Base-by-base conservation (phyloP, 1,140 invertebrate species). In the Heliconius congener region DNA sequence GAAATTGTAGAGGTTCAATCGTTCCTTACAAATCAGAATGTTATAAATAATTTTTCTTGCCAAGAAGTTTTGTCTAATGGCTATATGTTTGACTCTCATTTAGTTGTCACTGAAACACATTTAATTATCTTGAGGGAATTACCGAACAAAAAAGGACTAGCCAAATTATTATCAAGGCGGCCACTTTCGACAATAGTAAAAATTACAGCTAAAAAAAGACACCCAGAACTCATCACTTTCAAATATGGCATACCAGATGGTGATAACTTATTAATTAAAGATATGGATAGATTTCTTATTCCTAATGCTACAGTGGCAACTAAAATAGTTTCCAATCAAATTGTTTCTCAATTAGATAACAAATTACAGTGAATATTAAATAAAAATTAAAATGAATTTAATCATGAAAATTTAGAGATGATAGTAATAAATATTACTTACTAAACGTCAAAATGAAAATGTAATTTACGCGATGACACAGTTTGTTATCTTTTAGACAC, bases 211-310 rank as follows among this genome's bases (percentile, higher is more conserved):
- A 98, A 98, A 90, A 99, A 99, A 91, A 96, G 97, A 77, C 97
- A 98, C 93, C 98, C 98, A 0, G 98, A 99, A 92, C 94, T 99
- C 79, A 99, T 99, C 80, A 99, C 99, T 5, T 99, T 99, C 90
- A 99, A 99, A 92, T 99, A 99, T 89, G 98, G 98, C 19, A 96
- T 96, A 42, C 96, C 96, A 72, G 96, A 96, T 86, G 97, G 97
- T 42, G 97, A 97, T 79, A 96, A 96, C 34, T 93, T 97, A 73
- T 94, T 96, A 42, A 97, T 98, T 74, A 95, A 94, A 85, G 98
- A 99, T 92, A 97, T 98, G 96, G 98, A 99, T 95, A 96, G 97
- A 82, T 98, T 99, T 95, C 95, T 98, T 74, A 99, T 99, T 88
- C 98, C 98, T 18, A 97, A 98, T 90, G 98, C 98, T n/a, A 96